Conservation (phyloP, 2,888 invertebrate species). For the Cheilosia soror region DNA sequence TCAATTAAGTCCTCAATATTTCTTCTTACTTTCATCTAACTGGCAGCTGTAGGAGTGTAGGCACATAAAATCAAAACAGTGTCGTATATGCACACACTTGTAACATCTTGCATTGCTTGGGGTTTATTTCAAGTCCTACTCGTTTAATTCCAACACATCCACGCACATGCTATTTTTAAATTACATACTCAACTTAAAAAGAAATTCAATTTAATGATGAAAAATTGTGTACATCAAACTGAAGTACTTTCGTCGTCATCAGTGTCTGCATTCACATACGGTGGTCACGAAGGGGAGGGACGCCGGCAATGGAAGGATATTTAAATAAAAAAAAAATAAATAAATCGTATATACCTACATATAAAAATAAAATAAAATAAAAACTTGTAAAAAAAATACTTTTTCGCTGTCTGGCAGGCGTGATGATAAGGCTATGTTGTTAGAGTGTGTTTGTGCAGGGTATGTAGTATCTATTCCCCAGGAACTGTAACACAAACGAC, state of each 20-base stretch:
- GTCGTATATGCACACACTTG: too few species aligned
- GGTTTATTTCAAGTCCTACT: not conserved
- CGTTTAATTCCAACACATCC: slow-evolving; percentile 1
- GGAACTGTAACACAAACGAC: slow-evolving; percentile 5
- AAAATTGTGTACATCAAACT: slow-evolving; percentile 14
- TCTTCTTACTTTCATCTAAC: too few species aligned
- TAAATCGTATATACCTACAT: not conserved
- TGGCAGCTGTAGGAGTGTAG: too few species aligned
- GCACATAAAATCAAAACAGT: too few species aligned
- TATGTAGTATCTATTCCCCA: slow-evolving; percentile 3
- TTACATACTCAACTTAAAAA: slow-evolving; percentile 13
- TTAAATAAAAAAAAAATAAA: not conserved
- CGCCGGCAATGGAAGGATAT: not conserved
- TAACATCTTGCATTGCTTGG: not conserved
- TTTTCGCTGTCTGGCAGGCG: slow-evolving; percentile 26
- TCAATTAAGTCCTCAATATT: too few species aligned
- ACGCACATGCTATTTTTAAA: slow-evolving; percentile 27
- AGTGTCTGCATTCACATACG: slow-evolving; percentile 13
- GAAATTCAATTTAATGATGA: slow-evolving; percentile 31
- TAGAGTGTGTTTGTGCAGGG: not conserved
- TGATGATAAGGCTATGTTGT: not conserved
- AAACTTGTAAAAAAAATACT: not conserved
- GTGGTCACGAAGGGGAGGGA: slow-evolving; percentile 4
- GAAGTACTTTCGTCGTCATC: slow-evolving; percentile 38
- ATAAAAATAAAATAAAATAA: too few species aligned